Percentiles rank a stretch among this genome's conserved stretches.
Evolutionary conservation across 2,888 invertebrate genomes (phyloP).

Genomic region (Gryllus longicercus): DNA sequence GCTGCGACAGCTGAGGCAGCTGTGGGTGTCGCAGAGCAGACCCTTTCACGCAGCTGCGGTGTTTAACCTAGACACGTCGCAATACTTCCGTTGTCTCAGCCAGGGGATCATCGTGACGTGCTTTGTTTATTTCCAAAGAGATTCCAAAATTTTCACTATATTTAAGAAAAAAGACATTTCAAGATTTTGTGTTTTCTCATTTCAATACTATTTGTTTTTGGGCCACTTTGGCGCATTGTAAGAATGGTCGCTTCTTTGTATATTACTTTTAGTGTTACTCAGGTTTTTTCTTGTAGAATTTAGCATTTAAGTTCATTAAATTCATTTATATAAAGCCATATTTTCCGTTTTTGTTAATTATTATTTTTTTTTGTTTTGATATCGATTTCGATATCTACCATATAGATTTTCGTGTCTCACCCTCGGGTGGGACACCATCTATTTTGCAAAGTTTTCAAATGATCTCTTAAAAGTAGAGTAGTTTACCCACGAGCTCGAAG

Average conservation of each 20-base stretch:
- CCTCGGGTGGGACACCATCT: background rate
- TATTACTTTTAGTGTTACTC: background rate
- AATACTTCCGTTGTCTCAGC: too few relatives aligned
- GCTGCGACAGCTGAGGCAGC: too few relatives aligned
- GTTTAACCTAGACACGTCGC: too few relatives aligned
- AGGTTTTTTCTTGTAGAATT: background rate
- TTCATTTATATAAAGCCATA: background rate
- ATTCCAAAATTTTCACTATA: background rate
- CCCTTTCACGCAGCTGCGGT: too few relatives aligned
- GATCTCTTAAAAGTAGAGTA: slow-evolving; percentile 40
- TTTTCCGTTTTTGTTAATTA: background rate
- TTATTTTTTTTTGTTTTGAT: background rate
- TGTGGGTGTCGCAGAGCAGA: too few relatives aligned
- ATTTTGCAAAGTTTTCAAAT: slow-evolving; percentile 38
- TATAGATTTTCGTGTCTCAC: background rate
- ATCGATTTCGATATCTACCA: background rate
- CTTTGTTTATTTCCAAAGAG: background rate
- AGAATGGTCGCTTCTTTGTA: background rate
- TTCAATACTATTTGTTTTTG: too few relatives aligned
- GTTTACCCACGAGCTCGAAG: slow-evolving; percentile 21
- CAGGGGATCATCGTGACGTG: too few relatives aligned
- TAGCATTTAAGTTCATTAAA: background rate
- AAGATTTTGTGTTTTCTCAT: too few relatives aligned
- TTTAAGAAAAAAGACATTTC: too few relatives aligned
- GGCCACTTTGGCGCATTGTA: too few relatives aligned